Evolutionary conservation across 2,888 invertebrate genomes (phyloP), one percentile per base, ranked within the genome.

Genomic region (Lepetodrilus schrolli): DNA sequence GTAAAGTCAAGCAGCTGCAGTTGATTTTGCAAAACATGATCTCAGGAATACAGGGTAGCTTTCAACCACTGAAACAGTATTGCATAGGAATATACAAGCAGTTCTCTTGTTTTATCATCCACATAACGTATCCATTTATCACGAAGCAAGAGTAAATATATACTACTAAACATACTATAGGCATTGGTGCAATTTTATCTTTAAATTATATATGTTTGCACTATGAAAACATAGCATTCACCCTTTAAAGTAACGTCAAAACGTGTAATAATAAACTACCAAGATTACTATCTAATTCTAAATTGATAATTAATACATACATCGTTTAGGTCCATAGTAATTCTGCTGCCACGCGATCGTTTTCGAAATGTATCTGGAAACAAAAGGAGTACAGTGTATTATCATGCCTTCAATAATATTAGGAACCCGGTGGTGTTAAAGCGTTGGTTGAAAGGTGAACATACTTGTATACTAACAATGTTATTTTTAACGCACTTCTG

Each of bases 331-430:
- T 49, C 66, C 49, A 47, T 48, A 3, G 73, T 68, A 21, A 73
- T 50, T 68, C 37, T 68, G 20, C 50, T 30, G 36, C 36, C 66
- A 0, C 7, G 1, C 0, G 49, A 21, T 36, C 50, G 36, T 5
- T 37, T 49, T 30, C 50, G 37, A 51, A 73, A 73, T 21, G 34
- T 68, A 34, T 47, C 73, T 73, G 68, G 30, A 68, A 73, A 49
- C 1, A 13, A 13, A 73, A 47, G 50, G 4, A 38, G 37, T 38
- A 38, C 38, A 38, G 38, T 38, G 10, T 10, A 38, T 7, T 5
- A 10, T 38, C 38, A 38, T 38, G 10, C 38, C 10, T 38, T 7
- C 38, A 38, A 10, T 38, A 38, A 5, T 7, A 38, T n/a, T n/a
- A n/a, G n/a, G n/a, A n/a, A n/a, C n/a, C n/a, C n/a, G n/a, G n/a